A percentile compares a stretch with the other conserved stretches of the same genome.
Conservation (phyloP, 2,797 vertebrate genomes). For the Gymnocypris eckloni region DNA sequence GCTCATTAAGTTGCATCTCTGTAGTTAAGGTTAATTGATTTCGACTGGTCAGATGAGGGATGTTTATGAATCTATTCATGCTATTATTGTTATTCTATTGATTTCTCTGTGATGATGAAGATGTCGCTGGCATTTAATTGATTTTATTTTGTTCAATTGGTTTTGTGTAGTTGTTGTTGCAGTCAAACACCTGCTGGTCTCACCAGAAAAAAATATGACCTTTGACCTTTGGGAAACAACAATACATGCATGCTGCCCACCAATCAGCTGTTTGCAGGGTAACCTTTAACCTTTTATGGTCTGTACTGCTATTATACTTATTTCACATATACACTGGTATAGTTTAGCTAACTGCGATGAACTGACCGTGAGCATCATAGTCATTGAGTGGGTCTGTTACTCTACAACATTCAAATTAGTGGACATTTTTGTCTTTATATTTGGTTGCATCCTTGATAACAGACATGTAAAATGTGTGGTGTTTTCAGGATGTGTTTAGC, state of each 20-base stretch:
- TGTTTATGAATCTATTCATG: neutral
- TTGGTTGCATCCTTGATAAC: neutral
- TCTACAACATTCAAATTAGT: neutral
- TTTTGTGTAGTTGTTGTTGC: conserved; percentile 20
- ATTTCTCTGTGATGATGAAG: conserved; percentile 38
- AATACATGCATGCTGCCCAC: neutral
- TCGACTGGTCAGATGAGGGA: neutral
- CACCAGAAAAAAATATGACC: conserved; percentile 8
- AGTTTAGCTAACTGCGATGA: neutral
- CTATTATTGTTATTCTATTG: conserved; percentile 8
- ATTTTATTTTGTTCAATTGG: conserved; percentile 20
- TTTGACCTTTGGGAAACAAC: conserved; percentile 16
- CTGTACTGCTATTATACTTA: neutral
- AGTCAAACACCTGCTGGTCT: conserved; percentile 44
- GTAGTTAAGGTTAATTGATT: neutral
- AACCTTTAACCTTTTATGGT: conserved; percentile 37
- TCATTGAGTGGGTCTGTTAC: neutral
- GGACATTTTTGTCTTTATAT: neutral
- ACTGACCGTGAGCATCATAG: neutral
- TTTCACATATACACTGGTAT: neutral
- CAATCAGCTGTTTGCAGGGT: conserved; percentile 16
- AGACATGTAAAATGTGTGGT: neutral
- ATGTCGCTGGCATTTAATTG: conserved; percentile 8
- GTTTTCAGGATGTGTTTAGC: neutral
- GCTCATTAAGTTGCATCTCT: neutral